phyloP scores from a whole-genome alignment of 2,113 vertebrate genomes.

The Equus quagga region DNA sequence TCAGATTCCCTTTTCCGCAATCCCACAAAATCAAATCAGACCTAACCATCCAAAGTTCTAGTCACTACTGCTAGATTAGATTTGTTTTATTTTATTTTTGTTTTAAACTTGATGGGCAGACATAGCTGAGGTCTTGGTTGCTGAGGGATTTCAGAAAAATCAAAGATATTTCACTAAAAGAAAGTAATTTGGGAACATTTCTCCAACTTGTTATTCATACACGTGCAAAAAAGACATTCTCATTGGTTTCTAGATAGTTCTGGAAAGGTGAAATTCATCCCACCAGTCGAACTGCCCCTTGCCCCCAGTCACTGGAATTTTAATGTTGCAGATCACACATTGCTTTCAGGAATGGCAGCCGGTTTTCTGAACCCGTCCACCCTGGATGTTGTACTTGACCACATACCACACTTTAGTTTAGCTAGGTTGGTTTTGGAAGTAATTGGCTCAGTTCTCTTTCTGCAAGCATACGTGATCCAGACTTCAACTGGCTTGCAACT shows the following conservation, averaged over 20 bases:
- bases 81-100: slow-evolving; percentile 58
- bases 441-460: slow-evolving; percentile 40
- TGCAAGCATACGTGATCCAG: slow-evolving; percentile 74
- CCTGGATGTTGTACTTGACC: background rate
- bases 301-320: background rate
- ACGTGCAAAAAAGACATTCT: background rate
- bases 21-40: background rate
- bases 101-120: slow-evolving; percentile 23
- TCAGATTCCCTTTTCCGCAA: background rate
- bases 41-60: background rate
- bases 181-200: background rate
- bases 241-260: background rate
- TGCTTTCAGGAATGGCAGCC: background rate
- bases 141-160: background rate
- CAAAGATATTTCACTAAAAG: slow-evolving; percentile 24
- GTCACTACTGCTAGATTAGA: background rate
- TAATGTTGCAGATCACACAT: background rate
- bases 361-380: background rate
- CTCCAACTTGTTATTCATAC: background rate
- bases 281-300: background rate
- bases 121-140: background rate
- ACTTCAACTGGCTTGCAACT: slow-evolving; percentile 62
- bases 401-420: background rate
- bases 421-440: slow-evolving; percentile 60
- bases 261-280: background rate